Percentiles rank a stretch among this genome's conserved stretches.
Evolutionary conservation across 2,113 vertebrate genomes (phyloP).

Genomic region (Odontesthes bonariensis): DNA sequence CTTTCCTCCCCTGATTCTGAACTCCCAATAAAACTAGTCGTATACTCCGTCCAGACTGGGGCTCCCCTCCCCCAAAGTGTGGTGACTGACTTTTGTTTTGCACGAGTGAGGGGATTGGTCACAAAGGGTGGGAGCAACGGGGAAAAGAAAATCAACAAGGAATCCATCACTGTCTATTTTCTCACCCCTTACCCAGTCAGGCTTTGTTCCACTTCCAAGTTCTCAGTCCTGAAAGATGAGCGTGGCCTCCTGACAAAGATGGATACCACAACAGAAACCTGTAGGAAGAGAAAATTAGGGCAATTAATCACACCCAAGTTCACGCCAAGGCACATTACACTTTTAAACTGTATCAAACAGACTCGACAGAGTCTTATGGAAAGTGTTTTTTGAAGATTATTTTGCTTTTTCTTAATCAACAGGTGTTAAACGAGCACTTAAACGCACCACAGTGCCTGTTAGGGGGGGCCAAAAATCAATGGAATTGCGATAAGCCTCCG

Average conservation of each 20-base stretch:
- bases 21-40: conserved; percentile 77
- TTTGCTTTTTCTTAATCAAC: conserved; percentile 50
- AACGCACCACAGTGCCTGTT: neutral
- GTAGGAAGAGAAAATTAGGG: conserved; percentile 21
- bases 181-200: conserved; percentile 71
- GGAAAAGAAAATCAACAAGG: conserved; percentile 59
- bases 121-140: conserved; percentile 68
- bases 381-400: neutral
- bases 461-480: neutral
- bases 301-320: conserved; percentile 14
- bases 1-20: conserved; percentile 69
- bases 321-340: neutral
- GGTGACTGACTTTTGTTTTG: conserved; percentile 82
- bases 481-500: neutral
- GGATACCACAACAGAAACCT: conserved; percentile 50
- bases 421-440: conserved; percentile 39
- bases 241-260: conserved; percentile 48
- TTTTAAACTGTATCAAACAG: neutral
- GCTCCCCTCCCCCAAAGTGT: conserved; percentile 80
- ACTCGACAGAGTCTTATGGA: neutral
- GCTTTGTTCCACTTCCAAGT: conserved; percentile 78
- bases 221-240: conserved; percentile 55
- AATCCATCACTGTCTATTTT: conserved; percentile 76
- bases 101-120: conserved; percentile 63
- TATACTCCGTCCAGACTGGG: conserved; percentile 75